Evolutionary conservation across 2,888 invertebrate species (phyloP).

Genomic region (Yponomeuta plumbellus): DNA sequence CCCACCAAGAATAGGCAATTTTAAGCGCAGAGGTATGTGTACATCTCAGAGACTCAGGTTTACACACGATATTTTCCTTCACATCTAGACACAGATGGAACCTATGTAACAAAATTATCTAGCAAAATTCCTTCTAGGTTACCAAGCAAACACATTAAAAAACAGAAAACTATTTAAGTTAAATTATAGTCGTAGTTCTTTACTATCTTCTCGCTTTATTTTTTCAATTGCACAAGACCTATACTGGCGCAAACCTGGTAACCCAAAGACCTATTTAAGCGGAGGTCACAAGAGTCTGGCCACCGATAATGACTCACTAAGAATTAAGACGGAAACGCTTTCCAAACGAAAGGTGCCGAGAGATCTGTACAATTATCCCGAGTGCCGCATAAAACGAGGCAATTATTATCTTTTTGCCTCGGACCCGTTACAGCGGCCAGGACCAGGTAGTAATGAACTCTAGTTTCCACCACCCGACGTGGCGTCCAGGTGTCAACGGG

Average conservation of each 20-base stretch:
- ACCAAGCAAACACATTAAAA: no score
- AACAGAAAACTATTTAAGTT: no score
- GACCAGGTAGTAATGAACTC: not conserved
- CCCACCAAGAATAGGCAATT: no score
- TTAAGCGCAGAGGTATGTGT: no score
- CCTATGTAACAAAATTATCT: no score
- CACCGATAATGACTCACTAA: not conserved
- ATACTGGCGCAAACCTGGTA: not conserved
- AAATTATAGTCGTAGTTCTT: no score
- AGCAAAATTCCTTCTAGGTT: no score
- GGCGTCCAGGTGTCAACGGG: not conserved
- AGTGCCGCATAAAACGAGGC: conserved; percentile 50
- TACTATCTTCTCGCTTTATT: no score
- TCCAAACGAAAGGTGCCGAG: conserved; percentile 70
- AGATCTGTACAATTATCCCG: conserved; percentile 63
- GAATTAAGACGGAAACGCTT: conserved; percentile 52
- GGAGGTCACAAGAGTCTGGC: not conserved
- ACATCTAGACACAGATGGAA: no score
- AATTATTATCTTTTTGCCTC: conserved; percentile 72
- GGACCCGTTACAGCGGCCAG: conserved; percentile 52
- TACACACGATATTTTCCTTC: no score
- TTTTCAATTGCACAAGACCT: no score
- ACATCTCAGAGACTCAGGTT: no score
- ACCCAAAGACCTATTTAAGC: not conserved
- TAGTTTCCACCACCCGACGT: not conserved